These are phyloP conservation scores for Volucella inflata DNA, from an alignment of 2,888 invertebrate genomes.

Conservation along the genomic window DNA sequence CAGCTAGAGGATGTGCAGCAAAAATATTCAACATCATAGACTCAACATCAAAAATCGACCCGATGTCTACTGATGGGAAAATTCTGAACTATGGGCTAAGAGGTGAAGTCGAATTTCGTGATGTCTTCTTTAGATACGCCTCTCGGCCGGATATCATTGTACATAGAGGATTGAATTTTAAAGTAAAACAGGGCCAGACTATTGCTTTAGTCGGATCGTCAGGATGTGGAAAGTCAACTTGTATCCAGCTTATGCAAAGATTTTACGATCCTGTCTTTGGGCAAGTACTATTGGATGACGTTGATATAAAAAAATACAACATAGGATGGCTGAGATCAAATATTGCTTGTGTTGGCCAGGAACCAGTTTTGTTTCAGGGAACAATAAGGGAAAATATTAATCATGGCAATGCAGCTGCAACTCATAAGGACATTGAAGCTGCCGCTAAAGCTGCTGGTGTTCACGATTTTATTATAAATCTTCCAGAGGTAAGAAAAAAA, in stretches of 20 bases:
- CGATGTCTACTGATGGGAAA: conserved; percentile 87
- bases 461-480: conserved; percentile 89
- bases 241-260: conserved; percentile 90
- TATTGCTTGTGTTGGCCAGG: conserved; percentile 94
- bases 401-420: conserved; percentile 89
- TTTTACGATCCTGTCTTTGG: conserved; percentile 89
- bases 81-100: conserved; percentile 85
- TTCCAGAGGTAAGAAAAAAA: conserved; percentile 87
- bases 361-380: conserved; percentile 93
- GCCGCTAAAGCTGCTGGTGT: conserved; percentile 91
- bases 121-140: conserved; percentile 91
- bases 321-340: conserved; percentile 89
- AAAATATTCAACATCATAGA: conserved; percentile 91
- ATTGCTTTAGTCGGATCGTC: conserved; percentile 90
- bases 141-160: conserved; percentile 89
- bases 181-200: conserved; percentile 88
- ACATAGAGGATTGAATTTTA: conserved; percentile 87
- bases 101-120: conserved; percentile 89
- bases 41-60: conserved; percentile 89
- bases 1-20: conserved; percentile 90
- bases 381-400: conserved; percentile 88
- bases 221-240: conserved; percentile 93
- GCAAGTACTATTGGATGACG: conserved; percentile 86
- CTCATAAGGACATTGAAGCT: conserved; percentile 88
- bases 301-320: conserved; percentile 89